Evolutionary conservation across 2,113 vertebrate species (phyloP), one percentile per base, ranked within the genome.

Genomic region (Platichthys flesus): DNA sequence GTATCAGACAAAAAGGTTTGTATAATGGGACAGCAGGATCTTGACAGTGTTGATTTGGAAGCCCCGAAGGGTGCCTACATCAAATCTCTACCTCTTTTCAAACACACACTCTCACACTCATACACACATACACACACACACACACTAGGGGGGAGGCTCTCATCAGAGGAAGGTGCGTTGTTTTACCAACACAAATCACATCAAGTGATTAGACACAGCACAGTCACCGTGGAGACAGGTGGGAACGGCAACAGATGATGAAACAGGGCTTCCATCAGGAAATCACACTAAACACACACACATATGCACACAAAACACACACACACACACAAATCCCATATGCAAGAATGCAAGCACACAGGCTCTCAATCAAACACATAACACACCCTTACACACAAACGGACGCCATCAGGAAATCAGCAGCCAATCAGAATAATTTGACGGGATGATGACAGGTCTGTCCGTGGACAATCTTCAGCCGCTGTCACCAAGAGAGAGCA

Each of bases 341-440:
- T 92, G 89, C 90, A 90, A 89, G 88, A 84, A 91, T 86, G 86
- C 83, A 85, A 86, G 81, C 80, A 56, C 81, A 85, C 82, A 14
- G 67, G 49, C 71, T 72, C 71, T 79, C 85, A 90, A 85, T 90
- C 89, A 91, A 85, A 84, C 63, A 62, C 56, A 31, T 31, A 49
- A 47, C 65, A 71, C 74, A 81, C 55, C 37, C 37, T 20, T 63
- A 24, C 60, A 79, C 67, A 57, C 35, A 64, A 61, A 80, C 81
- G 88, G 80, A 87, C 58, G 77, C 88, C 90, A 90, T 91, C 91
- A 92, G 89, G 76, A 93, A 94, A 94, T 94, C 92, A 94, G 91
- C 87, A 82, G 88, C 89, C 93, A 95, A 94, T 95, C 94, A 94
- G 91, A 94, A 95, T 95, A 94, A 95, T 94, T 93, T 92, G 83